Evolutionary conservation across 2,888 invertebrate species (phyloP), one percentile per base, ranked within the genome.

Genomic region (Polymixis flavicincta): DNA sequence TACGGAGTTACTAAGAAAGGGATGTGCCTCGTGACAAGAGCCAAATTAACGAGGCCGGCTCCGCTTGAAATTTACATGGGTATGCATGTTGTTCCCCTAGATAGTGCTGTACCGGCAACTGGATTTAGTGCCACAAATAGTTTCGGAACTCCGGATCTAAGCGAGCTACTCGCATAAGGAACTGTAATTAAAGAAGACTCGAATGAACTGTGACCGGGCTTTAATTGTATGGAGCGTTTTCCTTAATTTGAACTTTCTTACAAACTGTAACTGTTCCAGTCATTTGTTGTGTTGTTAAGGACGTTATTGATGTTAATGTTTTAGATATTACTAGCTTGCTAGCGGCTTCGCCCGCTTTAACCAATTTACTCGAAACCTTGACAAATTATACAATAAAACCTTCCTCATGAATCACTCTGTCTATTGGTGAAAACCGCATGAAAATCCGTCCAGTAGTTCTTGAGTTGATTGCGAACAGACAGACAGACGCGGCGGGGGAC

Each of bases 111-210:
- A 92, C 92, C 91, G 89, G 90, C 90, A 90, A 89, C 89, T 91
- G 92, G 93, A 95, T 96, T 95, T 95, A 96, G 92, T 93, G 91
- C 92, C 91, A 85, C 90, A 90, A 95, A 96, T 96, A 95, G 95
- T 96, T 95, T 93, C 85, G 80, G 85, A 94, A 94, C 92, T 92
- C 89, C 89, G 88, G 88, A 87, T 88, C 89, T 86, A 85, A 88
- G 88, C 85, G 81, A 88, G 87, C 87, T 87, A 90, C 89, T 89
- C 86, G 92, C 86, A 90, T 91, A 91, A 92, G 91, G 90, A 91
- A 91, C 90, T 91, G 92, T 94, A 94, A 94, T 94, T 93, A 94
- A 93, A 94, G 93, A 93, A 94, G 90, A 90, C 90, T 90, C 84
- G 88, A 92, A 92, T 91, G 89, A 92, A 91, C 90, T 90, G 91